These are phyloP conservation scores for Drosophila anomalipes DNA, from an alignment of 2,888 invertebrate genomes.

Conservation along the genomic window DNA sequence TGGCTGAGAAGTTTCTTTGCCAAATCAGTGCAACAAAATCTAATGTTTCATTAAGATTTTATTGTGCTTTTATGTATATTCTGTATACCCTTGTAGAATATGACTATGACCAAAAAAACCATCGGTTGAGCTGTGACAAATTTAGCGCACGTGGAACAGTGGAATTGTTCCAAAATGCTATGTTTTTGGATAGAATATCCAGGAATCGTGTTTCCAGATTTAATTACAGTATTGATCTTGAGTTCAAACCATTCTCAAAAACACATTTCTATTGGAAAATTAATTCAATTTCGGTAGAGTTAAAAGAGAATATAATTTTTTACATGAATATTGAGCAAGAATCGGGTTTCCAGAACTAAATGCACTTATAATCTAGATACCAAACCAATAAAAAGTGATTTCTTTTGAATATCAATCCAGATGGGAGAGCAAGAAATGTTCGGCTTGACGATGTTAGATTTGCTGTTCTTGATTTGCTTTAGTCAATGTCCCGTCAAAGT, in stretches of 20 bases:
- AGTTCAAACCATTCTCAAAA: background rate
- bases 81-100: background rate
- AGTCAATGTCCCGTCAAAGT: conserved; percentile 48
- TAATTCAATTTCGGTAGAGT: background rate
- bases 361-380: no score
- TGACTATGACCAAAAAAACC: background rate
- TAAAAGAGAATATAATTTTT: background rate
- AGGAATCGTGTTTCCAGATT: no score
- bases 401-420: no score
- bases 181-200: no score
- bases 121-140: background rate
- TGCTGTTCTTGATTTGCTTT: conserved; percentile 10
- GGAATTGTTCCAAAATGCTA: background rate
- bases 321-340: no score
- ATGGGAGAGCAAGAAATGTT: background rate
- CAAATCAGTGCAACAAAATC: conserved; percentile 59
- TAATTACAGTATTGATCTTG: no score
- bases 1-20: background rate
- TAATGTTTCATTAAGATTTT: conserved; percentile 64
- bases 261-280: background rate
- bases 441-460: background rate
- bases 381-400: no score
- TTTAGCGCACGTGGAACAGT: background rate
- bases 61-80: conserved; percentile 34
- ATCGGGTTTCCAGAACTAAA: background rate